A percentile compares a stretch with the other conserved stretches of the same genome.
These are phyloP conservation scores for Zaprionus africanus DNA, from an alignment of 1,140 invertebrate genomes.

Conservation along the genomic window DNA sequence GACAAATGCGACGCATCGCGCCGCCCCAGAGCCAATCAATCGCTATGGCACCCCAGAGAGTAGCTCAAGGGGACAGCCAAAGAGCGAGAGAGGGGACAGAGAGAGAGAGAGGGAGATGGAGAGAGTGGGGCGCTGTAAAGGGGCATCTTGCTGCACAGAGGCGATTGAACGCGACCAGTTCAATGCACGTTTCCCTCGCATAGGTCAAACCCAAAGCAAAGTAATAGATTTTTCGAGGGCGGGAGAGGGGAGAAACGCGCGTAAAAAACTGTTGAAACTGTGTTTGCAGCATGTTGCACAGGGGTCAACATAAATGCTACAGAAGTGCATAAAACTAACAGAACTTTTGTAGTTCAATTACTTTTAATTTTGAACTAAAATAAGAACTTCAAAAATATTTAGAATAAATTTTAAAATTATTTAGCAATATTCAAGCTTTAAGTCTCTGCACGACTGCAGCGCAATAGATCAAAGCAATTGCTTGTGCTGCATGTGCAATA, in stretches of 20 bases:
- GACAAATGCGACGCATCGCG: constrained; percentile 75
- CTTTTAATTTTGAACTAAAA: not conserved
- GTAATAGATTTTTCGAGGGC: constrained; percentile 65
- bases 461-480: constrained; percentile 34
- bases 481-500: constrained; percentile 27
- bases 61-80: constrained; percentile 13
- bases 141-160: constrained; percentile 21
- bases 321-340: not conserved
- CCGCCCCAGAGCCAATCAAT: constrained; percentile 81
- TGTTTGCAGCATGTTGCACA: not conserved
- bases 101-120: not conserved
- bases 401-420: too few relatives aligned
- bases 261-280: not conserved
- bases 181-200: constrained; percentile 71
- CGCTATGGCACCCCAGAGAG: constrained; percentile 77
- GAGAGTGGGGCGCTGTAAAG: not conserved
- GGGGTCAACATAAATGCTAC: not conserved
- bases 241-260: not conserved
- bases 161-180: constrained; percentile 79
- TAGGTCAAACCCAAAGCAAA: constrained; percentile 66
- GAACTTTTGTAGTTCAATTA: not conserved
- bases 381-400: not conserved
- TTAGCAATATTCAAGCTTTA: too few relatives aligned
- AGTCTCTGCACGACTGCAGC: not conserved
- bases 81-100: not conserved